Evolutionary conservation across 2,113 vertebrate species (phyloP).

Genomic region (Galbula dea): DNA sequence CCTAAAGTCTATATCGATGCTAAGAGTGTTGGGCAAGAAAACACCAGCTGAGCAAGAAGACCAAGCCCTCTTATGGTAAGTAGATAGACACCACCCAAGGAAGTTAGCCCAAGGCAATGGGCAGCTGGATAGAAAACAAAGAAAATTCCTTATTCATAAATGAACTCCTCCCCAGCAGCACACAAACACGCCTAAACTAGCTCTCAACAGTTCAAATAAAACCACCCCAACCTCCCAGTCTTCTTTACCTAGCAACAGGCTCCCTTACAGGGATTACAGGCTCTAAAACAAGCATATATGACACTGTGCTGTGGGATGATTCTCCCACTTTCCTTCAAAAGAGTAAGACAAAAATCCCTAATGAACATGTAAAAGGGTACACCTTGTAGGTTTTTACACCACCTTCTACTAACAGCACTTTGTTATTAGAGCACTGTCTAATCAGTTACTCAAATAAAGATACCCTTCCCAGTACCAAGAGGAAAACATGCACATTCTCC

Average conservation of each 20-base stretch:
- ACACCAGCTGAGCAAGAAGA: not conserved
- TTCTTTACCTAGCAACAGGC: conserved; percentile 2
- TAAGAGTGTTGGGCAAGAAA: not conserved
- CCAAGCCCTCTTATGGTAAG: conserved; percentile 18
- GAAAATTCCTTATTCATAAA: conserved; percentile 36
- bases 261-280: not conserved
- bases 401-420: not conserved
- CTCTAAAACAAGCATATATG: not conserved
- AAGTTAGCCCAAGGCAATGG: conserved; percentile 17
- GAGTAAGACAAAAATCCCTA: not conserved
- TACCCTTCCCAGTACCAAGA: not conserved
- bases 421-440: not conserved
- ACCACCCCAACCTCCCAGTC: not conserved
- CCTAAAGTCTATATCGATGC: not conserved
- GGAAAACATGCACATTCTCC: not conserved
- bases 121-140: conserved; percentile 60
- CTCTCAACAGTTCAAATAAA: not conserved
- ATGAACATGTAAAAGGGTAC: not conserved
- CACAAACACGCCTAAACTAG: conserved; percentile 32
- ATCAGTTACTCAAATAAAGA: not conserved
- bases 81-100: conserved; percentile 27
- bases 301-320: not conserved
- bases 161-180: not conserved
- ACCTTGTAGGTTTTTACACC: not conserved
- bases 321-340: not conserved